Percentiles rank a stretch among this genome's conserved stretches.
Evolutionary conservation across 2,797 vertebrate species (phyloP).

Genomic region (Halcyon badia): DNA sequence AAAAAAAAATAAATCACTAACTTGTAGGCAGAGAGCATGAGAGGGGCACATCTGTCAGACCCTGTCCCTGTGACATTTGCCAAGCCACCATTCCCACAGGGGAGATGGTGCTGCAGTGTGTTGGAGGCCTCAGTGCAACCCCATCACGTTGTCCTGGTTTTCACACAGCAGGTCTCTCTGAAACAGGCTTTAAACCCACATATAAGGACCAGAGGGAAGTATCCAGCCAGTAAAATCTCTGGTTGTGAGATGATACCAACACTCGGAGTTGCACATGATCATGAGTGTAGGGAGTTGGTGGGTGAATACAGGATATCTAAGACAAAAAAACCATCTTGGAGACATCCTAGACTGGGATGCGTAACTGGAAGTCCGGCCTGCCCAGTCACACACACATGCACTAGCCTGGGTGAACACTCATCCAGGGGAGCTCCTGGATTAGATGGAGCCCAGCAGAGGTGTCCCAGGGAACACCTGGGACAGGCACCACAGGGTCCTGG

Average conservation of each 20-base stretch:
- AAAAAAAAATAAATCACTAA: neutral
- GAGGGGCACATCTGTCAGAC: fast-evolving
- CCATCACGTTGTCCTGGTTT: neutral
- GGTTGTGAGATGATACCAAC: neutral
- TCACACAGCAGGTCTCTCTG: fast-evolving
- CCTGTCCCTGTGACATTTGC: fast-evolving
- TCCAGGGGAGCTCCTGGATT: neutral
- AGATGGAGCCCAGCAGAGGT: neutral
- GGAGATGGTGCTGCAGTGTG: fast-evolving
- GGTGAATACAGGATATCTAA: neutral
- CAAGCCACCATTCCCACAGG: fast-evolving
- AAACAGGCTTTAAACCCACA: neutral
- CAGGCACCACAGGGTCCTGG: fast-evolving
- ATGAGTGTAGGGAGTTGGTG: fast-evolving
- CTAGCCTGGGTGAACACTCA: neutral
- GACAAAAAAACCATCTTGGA: neutral
- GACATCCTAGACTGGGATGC: neutral
- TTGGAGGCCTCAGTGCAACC: neutral
- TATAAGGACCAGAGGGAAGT: neutral
- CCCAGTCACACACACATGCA: fast-evolving
- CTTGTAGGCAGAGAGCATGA: fast-evolving
- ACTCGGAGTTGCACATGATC: fast-evolving
- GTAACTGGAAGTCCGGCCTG: neutral
- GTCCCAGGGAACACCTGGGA: neutral
- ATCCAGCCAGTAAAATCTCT: neutral